Percentiles rank a stretch among this genome's conserved stretches.
Evolutionary conservation across 2,797 vertebrate species (phyloP).

Genomic region (Remorina albescens): DNA sequence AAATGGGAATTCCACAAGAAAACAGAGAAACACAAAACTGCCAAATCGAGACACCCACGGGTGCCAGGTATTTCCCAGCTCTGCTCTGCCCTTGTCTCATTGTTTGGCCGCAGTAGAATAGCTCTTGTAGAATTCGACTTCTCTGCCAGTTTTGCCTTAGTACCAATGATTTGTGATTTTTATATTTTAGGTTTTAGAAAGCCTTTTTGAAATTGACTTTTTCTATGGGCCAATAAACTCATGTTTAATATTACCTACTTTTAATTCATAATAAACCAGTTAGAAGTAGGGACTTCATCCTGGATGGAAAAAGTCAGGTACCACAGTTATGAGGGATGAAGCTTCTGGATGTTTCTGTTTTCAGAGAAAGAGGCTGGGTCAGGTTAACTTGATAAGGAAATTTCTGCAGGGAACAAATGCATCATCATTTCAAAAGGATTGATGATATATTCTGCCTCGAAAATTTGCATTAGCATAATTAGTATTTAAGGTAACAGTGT

Average conservation of each 20-base stretch:
- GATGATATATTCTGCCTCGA: background rate
- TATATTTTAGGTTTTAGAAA: too few species aligned
- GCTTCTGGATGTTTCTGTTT: background rate
- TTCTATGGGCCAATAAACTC: too few species aligned
- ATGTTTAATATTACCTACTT: background rate
- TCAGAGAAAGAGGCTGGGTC: background rate
- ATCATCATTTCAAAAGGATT: background rate
- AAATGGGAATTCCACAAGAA: too few species aligned
- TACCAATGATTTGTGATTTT: too few species aligned
- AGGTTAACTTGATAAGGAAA: background rate
- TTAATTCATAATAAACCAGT: background rate
- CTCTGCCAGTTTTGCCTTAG: too few species aligned
- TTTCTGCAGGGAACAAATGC: background rate
- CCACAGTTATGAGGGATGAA: background rate
- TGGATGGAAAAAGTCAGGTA: background rate
- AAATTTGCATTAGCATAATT: background rate
- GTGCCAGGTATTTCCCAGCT: too few species aligned
- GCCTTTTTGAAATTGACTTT: too few species aligned
- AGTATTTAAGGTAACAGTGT: background rate
- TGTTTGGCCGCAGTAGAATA: too few species aligned
- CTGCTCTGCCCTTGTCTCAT: too few species aligned
- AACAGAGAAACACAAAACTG: too few species aligned
- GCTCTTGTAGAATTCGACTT: too few species aligned
- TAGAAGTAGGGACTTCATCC: background rate
- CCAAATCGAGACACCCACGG: too few species aligned